These are phyloP conservation scores for Microcebus griseorufus DNA, from an alignment of 2,113 vertebrate species.

Conservation along the genomic window DNA sequence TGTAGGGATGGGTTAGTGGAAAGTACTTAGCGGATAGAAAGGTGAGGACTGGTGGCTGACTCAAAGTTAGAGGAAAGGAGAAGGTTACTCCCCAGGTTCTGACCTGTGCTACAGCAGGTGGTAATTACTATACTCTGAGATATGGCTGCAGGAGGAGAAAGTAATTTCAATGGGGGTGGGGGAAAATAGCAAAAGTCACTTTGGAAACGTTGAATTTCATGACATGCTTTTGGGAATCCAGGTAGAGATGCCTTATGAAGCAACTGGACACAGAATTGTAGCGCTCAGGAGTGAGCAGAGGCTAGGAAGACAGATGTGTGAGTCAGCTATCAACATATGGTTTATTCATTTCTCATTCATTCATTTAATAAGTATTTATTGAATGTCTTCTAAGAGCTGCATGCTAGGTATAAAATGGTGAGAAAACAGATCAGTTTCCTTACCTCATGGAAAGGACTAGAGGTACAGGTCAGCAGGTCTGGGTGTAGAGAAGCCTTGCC, in stretches of 20 bases:
- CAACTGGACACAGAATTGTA: neutral
- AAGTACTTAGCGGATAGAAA: neutral
- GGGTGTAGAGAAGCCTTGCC: neutral
- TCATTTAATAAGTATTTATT: neutral
- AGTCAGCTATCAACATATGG: neutral
- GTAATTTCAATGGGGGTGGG: neutral
- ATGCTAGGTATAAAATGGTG: neutral
- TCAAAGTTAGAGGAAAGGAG: neutral
- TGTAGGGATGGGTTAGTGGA: neutral
- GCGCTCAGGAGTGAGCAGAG: neutral
- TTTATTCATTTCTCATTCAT: neutral
- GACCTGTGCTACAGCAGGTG: neutral
- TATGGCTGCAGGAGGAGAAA: neutral
- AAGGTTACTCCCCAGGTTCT: neutral
- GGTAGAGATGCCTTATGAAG: neutral
- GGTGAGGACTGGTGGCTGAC: neutral
- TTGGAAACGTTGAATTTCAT: neutral
- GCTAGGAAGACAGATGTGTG: neutral
- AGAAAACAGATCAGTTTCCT: neutral
- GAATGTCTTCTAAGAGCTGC: neutral
- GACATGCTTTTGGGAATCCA: neutral
- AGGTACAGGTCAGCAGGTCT: neutral
- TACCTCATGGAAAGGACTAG: neutral
- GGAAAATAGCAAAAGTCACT: neutral
- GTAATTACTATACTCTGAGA: neutral